Base-by-base conservation (phyloP, 2,888 invertebrate genomes). In the Apomyelois bistriatella region DNA sequence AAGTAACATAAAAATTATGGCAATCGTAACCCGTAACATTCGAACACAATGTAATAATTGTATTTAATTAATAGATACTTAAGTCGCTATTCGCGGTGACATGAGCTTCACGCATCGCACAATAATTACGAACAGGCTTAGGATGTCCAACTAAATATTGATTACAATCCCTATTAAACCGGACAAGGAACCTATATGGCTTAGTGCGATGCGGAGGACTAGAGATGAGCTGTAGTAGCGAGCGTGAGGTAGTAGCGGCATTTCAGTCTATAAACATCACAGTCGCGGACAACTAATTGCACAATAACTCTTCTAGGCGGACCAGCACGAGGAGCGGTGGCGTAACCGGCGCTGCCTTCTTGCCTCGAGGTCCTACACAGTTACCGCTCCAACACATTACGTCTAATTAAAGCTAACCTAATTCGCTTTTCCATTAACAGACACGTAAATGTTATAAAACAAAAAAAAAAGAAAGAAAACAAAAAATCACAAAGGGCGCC, bases 211-310 rank as follows among this genome's bases (percentile, higher is more conserved):
- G 82, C 77, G 77, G 74, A 67, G 80, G 89, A 89, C 89, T 89
- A 88, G 89, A 89, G 82, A 74, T 64, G 70, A 79, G 81, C 79
- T 79, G 82, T 79, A 82, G 82, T 79, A 82, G 85, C 85, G 82
- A 85, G 85, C 85, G 89, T 87, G 90, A 90, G 90, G 90, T 90
- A 90, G 89, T 85, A 82, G 86, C 81, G 89, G 90, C 85, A 74
- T 89, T 84, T 92, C 92, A 92, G 92, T 92, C 92, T 92, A 92
- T 90, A 87, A 92, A 91, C 92, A 93, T 93, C 93, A 93, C 93
- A 93, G 93, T 92, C 92, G 91, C 92, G 91, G 85, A 88, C 83
- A 86, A 84, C 82, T 82, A 85, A 89, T 89, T 90, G 89, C 89
- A 90, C 89, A 85, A 83, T 82, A 85, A 85, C 84, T 82, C 79